Percentiles rank a stretch among this genome's conserved stretches.
phyloP scores from a whole-genome alignment of 2,113 vertebrate species.

The Leptobrachium ailaonicum region DNA sequence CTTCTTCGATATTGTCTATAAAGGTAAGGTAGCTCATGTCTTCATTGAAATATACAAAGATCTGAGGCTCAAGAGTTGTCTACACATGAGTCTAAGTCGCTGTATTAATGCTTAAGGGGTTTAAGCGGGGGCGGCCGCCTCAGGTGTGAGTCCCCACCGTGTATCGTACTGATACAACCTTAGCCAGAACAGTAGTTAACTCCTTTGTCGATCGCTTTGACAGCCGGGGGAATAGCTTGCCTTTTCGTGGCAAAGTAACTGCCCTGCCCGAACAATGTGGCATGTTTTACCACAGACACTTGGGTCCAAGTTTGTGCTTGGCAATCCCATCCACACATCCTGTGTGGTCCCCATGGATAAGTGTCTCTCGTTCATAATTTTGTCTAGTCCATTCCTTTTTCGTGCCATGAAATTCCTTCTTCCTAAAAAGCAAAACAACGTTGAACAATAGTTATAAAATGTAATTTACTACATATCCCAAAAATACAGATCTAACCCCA shows the following conservation, averaged over 20 bases:
- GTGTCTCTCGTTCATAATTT: slow-evolving; percentile 90
- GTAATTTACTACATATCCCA: too few relatives aligned
- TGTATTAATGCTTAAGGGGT: slow-evolving; percentile 86
- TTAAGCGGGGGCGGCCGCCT: slow-evolving; percentile 89
- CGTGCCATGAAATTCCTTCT: slow-evolving; percentile 98
- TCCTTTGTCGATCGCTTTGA: slow-evolving; percentile 88
- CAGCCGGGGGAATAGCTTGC: slow-evolving; percentile 97
- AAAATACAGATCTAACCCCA: too few relatives aligned
- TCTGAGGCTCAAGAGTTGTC: slow-evolving; percentile 98
- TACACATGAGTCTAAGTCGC: slow-evolving; percentile 98
- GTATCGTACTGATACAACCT: slow-evolving; percentile 93
- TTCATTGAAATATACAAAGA: slow-evolving; percentile 98
- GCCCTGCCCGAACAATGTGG: slow-evolving; percentile 98
- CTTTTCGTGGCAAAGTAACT: slow-evolving; percentile 97
- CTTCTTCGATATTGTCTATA: slow-evolving; percentile 97
- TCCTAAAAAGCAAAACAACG: slow-evolving; percentile 67
- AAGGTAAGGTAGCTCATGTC: slow-evolving; percentile 99
- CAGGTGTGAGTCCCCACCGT: slow-evolving; percentile 93
- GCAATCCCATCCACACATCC: slow-evolving; percentile 97
- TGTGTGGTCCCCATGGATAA: slow-evolving; percentile 96
- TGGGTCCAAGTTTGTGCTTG: slow-evolving; percentile 98
- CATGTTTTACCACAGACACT: slow-evolving; percentile 95
- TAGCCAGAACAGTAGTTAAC: slow-evolving; percentile 98
- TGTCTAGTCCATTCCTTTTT: slow-evolving; percentile 86
- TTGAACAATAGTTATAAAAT: too few relatives aligned